These are phyloP conservation scores for Thelaira solivaga DNA, from an alignment of 2,888 invertebrate species.

Conservation along the genomic window DNA sequence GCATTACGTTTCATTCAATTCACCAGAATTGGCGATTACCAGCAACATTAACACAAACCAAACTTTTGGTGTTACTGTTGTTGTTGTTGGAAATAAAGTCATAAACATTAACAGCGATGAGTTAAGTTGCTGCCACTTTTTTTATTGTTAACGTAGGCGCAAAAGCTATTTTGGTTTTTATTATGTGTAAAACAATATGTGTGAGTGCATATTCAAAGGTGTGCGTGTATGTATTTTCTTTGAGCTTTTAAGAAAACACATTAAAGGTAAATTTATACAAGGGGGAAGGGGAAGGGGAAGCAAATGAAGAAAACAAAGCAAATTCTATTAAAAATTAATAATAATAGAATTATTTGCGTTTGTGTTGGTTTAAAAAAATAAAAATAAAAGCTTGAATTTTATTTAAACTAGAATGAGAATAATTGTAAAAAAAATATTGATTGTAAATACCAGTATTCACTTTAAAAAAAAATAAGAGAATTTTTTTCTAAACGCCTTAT, in stretches of 20 bases:
- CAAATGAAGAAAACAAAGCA: background rate
- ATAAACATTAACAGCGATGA: slow-evolving; percentile 37
- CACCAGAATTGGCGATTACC: slow-evolving; percentile 24
- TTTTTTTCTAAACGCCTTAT: slow-evolving; percentile 46
- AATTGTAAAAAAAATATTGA: slow-evolving; percentile 25
- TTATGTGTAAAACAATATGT: background rate
- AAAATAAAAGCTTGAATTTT: too few relatives aligned
- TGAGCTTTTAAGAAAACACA: background rate
- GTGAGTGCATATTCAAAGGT: background rate
- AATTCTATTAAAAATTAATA: slow-evolving; percentile 9
- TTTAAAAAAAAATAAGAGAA: slow-evolving; percentile 35
- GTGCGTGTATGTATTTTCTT: too few relatives aligned
- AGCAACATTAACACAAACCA: slow-evolving; percentile 10
- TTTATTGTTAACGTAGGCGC: slow-evolving; percentile 44
- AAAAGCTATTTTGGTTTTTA: slow-evolving; percentile 28
- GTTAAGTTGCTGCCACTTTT: slow-evolving; percentile 28
- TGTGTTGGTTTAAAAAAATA: too few relatives aligned
- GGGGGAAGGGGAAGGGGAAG: slow-evolving; percentile 18
- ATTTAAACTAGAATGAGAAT: slow-evolving; percentile 11
- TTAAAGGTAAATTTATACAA: background rate
- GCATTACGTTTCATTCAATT: slow-evolving; percentile 40
- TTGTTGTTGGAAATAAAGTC: slow-evolving; percentile 4
- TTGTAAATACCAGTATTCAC: slow-evolving; percentile 24
- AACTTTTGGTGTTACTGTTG: background rate
- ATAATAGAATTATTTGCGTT: too few relatives aligned